Base-by-base conservation (phyloP, 2,797 vertebrate genomes). In the Ptychobarbus kaznakovi region DNA sequence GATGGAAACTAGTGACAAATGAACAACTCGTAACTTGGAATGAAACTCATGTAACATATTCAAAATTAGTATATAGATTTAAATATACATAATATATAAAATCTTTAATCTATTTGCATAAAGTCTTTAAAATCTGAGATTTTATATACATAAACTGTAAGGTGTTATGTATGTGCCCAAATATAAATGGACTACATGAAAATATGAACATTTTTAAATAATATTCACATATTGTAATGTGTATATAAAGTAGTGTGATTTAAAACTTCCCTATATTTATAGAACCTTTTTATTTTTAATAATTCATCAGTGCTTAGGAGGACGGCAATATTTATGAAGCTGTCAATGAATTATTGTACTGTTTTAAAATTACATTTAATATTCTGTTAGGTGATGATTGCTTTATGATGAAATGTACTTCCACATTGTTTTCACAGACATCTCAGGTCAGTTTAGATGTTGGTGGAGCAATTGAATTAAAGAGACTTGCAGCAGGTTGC, bases 321-420 rank as follows among this genome's bases (percentile, higher is more conserved):
- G n/a, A n/a, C 70, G 58, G 25, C n/a, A 75, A 66, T 79, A 42
- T 78, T 56, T 73, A 70, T 85, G 40, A 78, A 78, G 35, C 66
- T 56, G 65, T 72, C 35, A 87, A 38, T 35, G 53, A 79, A 73
- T 65, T 40, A 7, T 15, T 44, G 7, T 40, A 28, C 22, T 56
- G 35, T n/a, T 49, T 22, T 22, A 80, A 66, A 35, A 35, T n/a
- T 8, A 38, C 51, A 58, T 58, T 58, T 58, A 77, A 38, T 6
- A 10, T 42, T 1, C 38, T 63, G 15, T 77, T 22, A 53, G 22
- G 22, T 6, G 8, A 25, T 53, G 61, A 49, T 80, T 22, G 78
- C 42, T 46, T 44, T 56, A 63, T 73, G 1, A 70, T 25, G 22
- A 22, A 18, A 4, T 20, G 1, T 8, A 22, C 38, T 61, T 61